Conservation (phyloP, 1,140 invertebrate genomes). For the Monomorium pharaonis region DNA sequence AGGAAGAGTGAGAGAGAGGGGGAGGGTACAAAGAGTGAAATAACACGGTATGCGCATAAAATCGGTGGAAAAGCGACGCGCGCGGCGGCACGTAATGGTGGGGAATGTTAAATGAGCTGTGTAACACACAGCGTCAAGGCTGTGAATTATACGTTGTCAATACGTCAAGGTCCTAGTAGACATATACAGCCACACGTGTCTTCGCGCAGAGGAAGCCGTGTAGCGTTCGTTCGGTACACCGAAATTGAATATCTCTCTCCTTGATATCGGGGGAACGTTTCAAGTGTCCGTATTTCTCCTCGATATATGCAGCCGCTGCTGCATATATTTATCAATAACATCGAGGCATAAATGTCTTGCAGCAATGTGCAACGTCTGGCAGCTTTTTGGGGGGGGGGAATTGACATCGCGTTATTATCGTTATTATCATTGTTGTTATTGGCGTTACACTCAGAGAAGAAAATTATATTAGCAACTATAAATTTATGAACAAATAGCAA, state of each 20-base stretch:
- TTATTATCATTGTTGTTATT: no score
- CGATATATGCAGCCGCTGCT: background rate
- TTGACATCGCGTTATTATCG: no score
- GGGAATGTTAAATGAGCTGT: slow-evolving; percentile 43
- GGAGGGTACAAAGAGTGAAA: background rate
- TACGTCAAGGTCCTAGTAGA: slow-evolving; percentile 22
- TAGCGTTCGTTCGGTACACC: background rate
- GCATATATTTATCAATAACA: background rate
- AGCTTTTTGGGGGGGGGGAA: no score
- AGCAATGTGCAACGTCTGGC: background rate
- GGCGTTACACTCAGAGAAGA: no score
- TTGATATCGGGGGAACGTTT: background rate
- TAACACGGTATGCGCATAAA: background rate
- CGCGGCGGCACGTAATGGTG: background rate
- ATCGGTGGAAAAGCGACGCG: slow-evolving; percentile 34
- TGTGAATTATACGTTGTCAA: slow-evolving; percentile 41
- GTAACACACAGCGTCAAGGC: slow-evolving; percentile 37
- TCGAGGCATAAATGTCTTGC: background rate
- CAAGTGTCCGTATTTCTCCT: no score
- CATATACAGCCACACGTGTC: slow-evolving; percentile 37
- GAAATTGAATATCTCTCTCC: slow-evolving; percentile 1
- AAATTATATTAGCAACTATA: no score
- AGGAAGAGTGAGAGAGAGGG: background rate
- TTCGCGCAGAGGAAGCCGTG: background rate
- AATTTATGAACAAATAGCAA: no score